phyloP scores from a whole-genome alignment of 2,888 invertebrate species.

The Dugesia japonica region DNA sequence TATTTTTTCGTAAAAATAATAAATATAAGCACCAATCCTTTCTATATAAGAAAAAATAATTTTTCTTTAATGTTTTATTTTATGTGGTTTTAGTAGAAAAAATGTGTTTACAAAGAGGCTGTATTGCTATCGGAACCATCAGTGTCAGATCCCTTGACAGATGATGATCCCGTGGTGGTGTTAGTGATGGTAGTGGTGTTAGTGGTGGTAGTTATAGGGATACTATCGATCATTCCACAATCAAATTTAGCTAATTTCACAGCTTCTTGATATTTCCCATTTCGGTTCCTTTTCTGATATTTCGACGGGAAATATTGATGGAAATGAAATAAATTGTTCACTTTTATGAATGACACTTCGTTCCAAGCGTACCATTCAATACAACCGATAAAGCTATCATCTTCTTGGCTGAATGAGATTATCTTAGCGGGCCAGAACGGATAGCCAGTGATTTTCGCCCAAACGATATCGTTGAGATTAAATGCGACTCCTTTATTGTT shows the following conservation, averaged over 20 bases:
- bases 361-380: constrained; percentile 20
- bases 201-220: background rate
- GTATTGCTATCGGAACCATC: background rate
- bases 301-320: background rate
- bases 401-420: background rate
- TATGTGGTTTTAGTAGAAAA: background rate
- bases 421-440: constrained; percentile 89
- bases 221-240: background rate
- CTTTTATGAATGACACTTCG: background rate
- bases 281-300: background rate
- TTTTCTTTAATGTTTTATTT: background rate
- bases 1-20: background rate
- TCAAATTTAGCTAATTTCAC: constrained; percentile 12
- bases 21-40: constrained; percentile 9
- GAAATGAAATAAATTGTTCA: background rate
- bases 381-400: background rate
- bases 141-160: background rate
- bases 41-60: background rate
- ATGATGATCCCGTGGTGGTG: background rate
- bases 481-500: background rate
- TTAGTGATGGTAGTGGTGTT: too few relatives aligned
- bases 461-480: constrained; percentile 52
- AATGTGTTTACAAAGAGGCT: background rate
- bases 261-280: constrained; percentile 16
- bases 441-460: constrained; percentile 89